Evolutionary conservation across 2,113 vertebrate species (phyloP).

Genomic region (Ramphastos sulfuratus): DNA sequence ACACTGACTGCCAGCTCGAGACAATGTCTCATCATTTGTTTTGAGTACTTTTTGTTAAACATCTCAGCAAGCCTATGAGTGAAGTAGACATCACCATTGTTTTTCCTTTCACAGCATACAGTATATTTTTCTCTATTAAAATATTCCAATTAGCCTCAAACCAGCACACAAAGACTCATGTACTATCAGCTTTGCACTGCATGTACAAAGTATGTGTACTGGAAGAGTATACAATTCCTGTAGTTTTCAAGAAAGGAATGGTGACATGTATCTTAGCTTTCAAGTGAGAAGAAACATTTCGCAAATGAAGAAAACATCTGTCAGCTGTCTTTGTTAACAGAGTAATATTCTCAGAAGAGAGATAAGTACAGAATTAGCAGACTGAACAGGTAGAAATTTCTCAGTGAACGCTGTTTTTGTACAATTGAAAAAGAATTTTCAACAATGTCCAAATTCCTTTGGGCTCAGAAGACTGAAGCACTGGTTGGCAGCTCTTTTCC

Average conservation of each 20-base stretch:
- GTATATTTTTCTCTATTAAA: too few relatives aligned
- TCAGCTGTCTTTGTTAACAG: background rate
- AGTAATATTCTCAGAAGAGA: background rate
- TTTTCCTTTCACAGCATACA: too few relatives aligned
- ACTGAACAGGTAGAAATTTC: background rate
- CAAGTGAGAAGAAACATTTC: background rate
- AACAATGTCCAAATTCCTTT: background rate
- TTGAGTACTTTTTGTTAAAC: too few relatives aligned
- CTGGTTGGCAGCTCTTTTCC: background rate
- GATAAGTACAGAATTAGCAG: background rate
- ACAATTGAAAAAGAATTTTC: background rate
- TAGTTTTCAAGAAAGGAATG: background rate
- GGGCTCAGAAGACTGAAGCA: background rate
- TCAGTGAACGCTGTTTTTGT: background rate
- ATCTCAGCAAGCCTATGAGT: too few relatives aligned
- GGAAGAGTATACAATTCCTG: background rate
- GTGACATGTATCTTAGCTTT: background rate
- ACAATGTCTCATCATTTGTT: too few relatives aligned
- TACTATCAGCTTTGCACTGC: background rate
- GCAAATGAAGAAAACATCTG: background rate
- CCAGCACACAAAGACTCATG: background rate
- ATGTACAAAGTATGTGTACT: background rate
- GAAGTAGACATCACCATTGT: too few relatives aligned
- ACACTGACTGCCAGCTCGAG: too few relatives aligned
- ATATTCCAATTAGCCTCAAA: too few relatives aligned